Evolutionary conservation across 2,888 invertebrate species (phyloP).

Genomic region (Rhagonycha fulva): DNA sequence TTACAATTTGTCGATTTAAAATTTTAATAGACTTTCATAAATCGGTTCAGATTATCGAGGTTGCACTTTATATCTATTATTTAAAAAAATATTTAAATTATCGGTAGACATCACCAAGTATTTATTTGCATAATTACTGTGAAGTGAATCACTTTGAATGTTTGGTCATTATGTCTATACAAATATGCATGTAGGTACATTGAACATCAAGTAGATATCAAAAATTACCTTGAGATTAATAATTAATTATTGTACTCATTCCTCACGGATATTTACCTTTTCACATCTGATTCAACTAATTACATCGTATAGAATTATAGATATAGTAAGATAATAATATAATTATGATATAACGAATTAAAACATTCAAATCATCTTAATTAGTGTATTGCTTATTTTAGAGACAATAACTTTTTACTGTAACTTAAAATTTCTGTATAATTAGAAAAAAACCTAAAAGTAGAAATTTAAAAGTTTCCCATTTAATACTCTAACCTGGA

Average conservation of each 20-base stretch:
- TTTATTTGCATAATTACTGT: background rate
- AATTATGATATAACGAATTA: too few relatives aligned
- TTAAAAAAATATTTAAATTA: background rate
- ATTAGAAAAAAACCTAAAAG: too few relatives aligned
- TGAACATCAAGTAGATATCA: background rate
- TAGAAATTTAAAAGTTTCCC: too few relatives aligned
- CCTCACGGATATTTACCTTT: background rate
- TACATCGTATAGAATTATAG: background rate
- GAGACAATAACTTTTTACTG: too few relatives aligned
- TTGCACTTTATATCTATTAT: too few relatives aligned
- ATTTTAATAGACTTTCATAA: too few relatives aligned
- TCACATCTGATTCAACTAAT: background rate
- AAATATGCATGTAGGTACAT: background rate
- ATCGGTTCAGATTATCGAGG: too few relatives aligned
- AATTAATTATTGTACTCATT: background rate
- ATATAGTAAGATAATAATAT: background rate
- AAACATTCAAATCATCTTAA: too few relatives aligned
- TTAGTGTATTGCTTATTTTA: too few relatives aligned
- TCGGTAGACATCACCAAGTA: background rate
- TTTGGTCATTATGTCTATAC: background rate
- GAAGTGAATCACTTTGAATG: background rate
- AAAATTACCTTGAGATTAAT: background rate
- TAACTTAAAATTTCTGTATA: too few relatives aligned
- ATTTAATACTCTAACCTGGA: too few relatives aligned
- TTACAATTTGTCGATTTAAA: too few relatives aligned